A percentile compares a stretch with the other conserved stretches of the same genome.
Conservation (phyloP, 1,140 invertebrate species). For the Pseudomyrmex concolor region DNA sequence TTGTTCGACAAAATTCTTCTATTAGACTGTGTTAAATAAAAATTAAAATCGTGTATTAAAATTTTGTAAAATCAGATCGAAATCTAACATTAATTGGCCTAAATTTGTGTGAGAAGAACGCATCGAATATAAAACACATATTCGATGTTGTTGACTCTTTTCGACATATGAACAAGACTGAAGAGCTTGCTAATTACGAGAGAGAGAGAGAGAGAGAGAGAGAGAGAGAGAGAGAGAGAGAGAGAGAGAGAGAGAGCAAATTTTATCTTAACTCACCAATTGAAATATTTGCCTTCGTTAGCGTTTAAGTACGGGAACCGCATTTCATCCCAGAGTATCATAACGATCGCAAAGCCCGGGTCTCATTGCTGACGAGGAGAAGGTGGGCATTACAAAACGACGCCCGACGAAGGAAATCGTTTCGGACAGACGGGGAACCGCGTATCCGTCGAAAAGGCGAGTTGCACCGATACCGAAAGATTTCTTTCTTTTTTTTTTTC, state of each 20-base stretch:
- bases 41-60: too few relatives aligned
- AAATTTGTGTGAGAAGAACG: too few relatives aligned
- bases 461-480: conserved; percentile 38
- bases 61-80: too few relatives aligned
- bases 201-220: not conserved
- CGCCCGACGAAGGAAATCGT: conserved; percentile 31
- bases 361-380: conserved; percentile 10
- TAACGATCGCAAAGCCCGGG: conserved; percentile 21
- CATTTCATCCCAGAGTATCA: conserved; percentile 16
- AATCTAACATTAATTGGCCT: too few relatives aligned
- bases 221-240: too few relatives aligned
- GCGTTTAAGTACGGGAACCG: conserved; percentile 18
- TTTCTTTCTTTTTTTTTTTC: conserved; percentile 42
- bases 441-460: conserved; percentile 59
- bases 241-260: too few relatives aligned
- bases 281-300: conserved; percentile 48
- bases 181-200: too few relatives aligned
- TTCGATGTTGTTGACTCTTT: too few relatives aligned
- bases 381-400: conserved; percentile 25
- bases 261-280: conserved; percentile 32
- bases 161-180: too few relatives aligned
- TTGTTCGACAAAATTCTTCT: too few relatives aligned
- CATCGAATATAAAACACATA: too few relatives aligned
- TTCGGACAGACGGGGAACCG: not conserved
- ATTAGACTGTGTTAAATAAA: too few relatives aligned